Evolutionary conservation across 2,797 vertebrate species (phyloP), one percentile per base, ranked within the genome.

Genomic region (Clarias laeviceps): DNA sequence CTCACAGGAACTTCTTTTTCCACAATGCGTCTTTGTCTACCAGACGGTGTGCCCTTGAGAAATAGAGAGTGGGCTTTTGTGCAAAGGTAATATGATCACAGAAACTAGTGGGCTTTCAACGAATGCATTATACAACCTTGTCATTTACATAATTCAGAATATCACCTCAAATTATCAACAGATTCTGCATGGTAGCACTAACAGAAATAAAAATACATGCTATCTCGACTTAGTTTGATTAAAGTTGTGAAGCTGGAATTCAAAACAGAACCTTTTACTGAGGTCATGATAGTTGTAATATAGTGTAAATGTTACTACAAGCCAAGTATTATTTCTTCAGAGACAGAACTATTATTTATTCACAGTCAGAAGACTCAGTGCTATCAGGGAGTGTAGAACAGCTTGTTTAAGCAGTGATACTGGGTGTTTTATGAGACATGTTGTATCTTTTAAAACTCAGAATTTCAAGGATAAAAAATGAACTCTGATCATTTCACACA

Each of bases 21-120:
- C 66, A 84, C 85, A 87, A 84, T 74, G 77, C n/a, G 27, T 50
- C 77, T 87, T 87, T 87, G 85, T 87, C 77, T 59, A 74, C 64
- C 85, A 80, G 66, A 79, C 14, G 57, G 65, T 78, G 65, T 72
- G 65, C 73, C 81, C 81, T 83, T 79, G 81, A 78, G 85, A 65
- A 83, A 50, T 50, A 27, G 56, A 82, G 54, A 83, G 80, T 83
- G 45, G 74, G 54, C 81, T 56, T 72, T 79, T 86, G 81, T 79
- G 50, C 56, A 61, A 83, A 24, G 32, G 85, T 74, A 84, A 84
- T 66, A 40, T 80, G 85, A 87, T 84, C 82, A 61, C 59, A 66
- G 82, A 84, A 87, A 84, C 76, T 84, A 29, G n/a, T 74, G 45
- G n/a, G 81, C 79, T 83, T 79, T 86, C 29, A 80, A 84, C 84